Percentiles rank a stretch among this genome's conserved stretches.
Evolutionary conservation across 2,888 invertebrate species (phyloP).

Genomic region (Sturmia bella): DNA sequence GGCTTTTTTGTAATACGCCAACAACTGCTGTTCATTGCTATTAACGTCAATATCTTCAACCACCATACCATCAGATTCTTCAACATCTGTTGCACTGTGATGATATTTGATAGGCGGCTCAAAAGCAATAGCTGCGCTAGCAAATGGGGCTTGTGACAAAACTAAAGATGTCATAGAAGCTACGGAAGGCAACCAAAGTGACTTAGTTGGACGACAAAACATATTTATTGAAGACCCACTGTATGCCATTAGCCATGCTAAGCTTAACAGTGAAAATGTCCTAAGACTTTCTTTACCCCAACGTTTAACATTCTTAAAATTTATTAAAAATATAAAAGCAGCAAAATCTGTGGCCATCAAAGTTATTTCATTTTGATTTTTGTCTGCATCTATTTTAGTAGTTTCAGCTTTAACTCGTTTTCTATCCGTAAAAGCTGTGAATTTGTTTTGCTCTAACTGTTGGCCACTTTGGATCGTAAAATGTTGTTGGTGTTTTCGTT

Average conservation of each 20-base stretch:
- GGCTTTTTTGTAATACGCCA: slow-evolving; percentile 76
- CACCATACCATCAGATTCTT: slow-evolving; percentile 60
- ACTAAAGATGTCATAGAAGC: slow-evolving; percentile 26
- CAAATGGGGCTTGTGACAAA: slow-evolving; percentile 64
- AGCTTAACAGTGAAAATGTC: slow-evolving; percentile 13
- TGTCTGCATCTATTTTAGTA: slow-evolving; percentile 59
- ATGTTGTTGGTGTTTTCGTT: slow-evolving; percentile 64
- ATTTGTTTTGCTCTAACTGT: slow-evolving; percentile 50
- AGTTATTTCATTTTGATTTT: slow-evolving; percentile 36
- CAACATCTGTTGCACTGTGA: slow-evolving; percentile 56
- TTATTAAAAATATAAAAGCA: slow-evolving; percentile 1
- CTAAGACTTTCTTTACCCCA: slow-evolving; percentile 30
- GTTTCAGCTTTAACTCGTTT: slow-evolving; percentile 47
- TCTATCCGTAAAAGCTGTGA: slow-evolving; percentile 21
- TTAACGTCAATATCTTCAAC: slow-evolving; percentile 63
- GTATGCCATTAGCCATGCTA: slow-evolving; percentile 27
- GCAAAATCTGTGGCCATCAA: neutral
- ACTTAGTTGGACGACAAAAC: neutral
- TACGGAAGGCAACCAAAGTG: slow-evolving; percentile 39
- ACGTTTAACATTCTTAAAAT: slow-evolving; percentile 1
- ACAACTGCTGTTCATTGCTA: slow-evolving; percentile 72
- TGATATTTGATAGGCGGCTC: slow-evolving; percentile 63
- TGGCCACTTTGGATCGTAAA: slow-evolving; percentile 60
- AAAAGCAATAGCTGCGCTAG: slow-evolving; percentile 50
- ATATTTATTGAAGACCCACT: slow-evolving; percentile 20